Percentiles rank a stretch among this genome's conserved stretches.
phyloP scores from a whole-genome alignment of 2,113 vertebrate genomes.

The Halichoerus grypus region DNA sequence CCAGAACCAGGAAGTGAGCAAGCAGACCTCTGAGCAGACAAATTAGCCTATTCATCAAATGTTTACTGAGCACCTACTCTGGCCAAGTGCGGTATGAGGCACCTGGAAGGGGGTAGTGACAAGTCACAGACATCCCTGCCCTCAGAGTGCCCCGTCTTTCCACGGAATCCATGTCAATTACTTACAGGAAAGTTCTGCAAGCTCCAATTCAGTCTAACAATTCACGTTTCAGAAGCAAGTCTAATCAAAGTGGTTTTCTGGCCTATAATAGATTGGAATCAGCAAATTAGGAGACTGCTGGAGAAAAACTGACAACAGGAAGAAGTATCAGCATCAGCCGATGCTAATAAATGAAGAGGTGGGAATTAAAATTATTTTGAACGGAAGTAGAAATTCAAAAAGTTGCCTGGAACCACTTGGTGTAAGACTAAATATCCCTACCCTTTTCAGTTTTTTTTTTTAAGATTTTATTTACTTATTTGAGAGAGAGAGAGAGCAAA shows the following conservation, averaged over 20 bases:
- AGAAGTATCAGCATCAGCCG: not conserved
- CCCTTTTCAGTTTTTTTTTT: not conserved
- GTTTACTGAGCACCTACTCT: not conserved
- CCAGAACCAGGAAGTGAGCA: not conserved
- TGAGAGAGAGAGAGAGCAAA: too few relatives aligned
- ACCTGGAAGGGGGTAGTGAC: not conserved
- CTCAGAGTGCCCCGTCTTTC: not conserved
- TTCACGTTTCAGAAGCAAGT: not conserved
- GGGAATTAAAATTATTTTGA: not conserved
- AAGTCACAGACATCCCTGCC: not conserved
- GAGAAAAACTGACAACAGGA: not conserved
- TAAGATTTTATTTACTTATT: too few relatives aligned
- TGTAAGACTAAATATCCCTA: not conserved
- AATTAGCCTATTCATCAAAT: not conserved
- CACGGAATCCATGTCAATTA: not conserved
- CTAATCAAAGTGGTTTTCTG: not conserved
- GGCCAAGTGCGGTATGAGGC: not conserved
- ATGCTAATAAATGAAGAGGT: not conserved
- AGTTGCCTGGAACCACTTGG: not conserved
- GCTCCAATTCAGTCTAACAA: not conserved
- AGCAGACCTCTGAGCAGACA: not conserved
- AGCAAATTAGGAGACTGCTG: not conserved
- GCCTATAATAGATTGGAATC: not conserved
- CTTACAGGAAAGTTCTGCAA: not conserved
- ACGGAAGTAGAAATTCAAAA: constrained; percentile 21